Conservation (phyloP, 2,113 vertebrate genomes). For the Macquaria australasica region DNA sequence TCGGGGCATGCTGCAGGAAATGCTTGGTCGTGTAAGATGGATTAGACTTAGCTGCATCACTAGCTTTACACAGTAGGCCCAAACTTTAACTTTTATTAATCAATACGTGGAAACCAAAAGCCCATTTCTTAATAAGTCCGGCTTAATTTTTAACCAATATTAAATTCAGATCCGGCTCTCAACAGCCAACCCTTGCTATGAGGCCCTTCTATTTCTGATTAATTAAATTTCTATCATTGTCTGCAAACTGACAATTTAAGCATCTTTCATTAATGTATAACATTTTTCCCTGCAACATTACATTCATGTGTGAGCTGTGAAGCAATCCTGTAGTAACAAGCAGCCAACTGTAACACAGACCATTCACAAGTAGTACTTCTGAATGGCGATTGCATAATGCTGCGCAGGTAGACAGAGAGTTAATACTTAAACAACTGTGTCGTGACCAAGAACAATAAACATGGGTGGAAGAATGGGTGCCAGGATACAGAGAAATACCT, state of each 20-base stretch:
- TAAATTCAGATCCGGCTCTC: neutral
- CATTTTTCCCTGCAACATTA: neutral
- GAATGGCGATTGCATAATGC: constrained; percentile 23
- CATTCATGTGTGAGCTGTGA: neutral
- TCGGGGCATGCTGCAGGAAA: neutral
- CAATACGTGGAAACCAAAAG: neutral
- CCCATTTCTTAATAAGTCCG: neutral
- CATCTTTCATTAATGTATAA: neutral
- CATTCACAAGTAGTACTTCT: constrained; percentile 17
- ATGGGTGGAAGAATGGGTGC: neutral
- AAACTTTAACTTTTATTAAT: neutral
- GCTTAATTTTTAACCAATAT: neutral
- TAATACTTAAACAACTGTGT: constrained; percentile 30
- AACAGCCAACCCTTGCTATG: neutral
- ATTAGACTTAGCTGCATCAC: neutral
- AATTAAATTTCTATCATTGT: neutral
- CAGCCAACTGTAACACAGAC: constrained; percentile 22
- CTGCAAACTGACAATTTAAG: neutral
- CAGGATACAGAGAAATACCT: neutral
- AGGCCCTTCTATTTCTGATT: neutral
- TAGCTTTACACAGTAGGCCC: neutral
- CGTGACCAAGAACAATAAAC: neutral
- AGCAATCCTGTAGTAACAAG: neutral
- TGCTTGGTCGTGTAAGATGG: neutral
- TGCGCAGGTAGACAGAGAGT: neutral